Percentiles rank a stretch among this genome's conserved stretches.
Evolutionary conservation across 2,797 vertebrate species (phyloP).

Genomic region (Sciaenops ocellatus): DNA sequence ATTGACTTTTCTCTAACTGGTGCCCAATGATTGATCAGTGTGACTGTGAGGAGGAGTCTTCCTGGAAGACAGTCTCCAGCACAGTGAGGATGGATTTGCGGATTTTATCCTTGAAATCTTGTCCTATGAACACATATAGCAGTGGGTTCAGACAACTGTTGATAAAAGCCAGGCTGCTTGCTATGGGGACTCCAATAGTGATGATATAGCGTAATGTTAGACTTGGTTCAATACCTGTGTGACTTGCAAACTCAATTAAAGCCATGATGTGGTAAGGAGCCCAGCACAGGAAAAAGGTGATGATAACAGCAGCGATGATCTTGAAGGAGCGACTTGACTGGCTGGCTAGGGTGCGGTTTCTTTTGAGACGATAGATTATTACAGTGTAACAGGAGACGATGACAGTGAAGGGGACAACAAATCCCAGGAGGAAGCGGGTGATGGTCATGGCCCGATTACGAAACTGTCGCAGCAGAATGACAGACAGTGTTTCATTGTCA

Average conservation of each 20-base stretch:
- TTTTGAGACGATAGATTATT: constrained; percentile 83
- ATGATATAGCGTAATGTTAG: constrained; percentile 59
- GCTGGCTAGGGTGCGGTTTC: constrained; percentile 80
- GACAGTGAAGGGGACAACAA: constrained; percentile 87
- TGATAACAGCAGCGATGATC: constrained; percentile 89
- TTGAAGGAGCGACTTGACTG: constrained; percentile 86
- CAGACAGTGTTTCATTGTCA: constrained; percentile 60
- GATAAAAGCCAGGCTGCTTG: constrained; percentile 82
- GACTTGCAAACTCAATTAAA: constrained; percentile 84
- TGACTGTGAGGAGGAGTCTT: too few relatives aligned
- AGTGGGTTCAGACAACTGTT: constrained; percentile 88
- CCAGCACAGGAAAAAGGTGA: constrained; percentile 91
- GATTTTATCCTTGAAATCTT: constrained; percentile 51
- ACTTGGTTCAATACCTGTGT: constrained; percentile 56
- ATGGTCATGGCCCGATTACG: constrained; percentile 85
- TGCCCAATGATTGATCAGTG: too few relatives aligned
- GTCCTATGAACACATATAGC: constrained; percentile 87
- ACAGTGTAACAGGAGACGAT: constrained; percentile 88
- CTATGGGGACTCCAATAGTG: constrained; percentile 78
- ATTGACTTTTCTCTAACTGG: too few relatives aligned
- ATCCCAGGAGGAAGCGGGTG: constrained; percentile 86
- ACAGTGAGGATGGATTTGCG: constrained; percentile 83
- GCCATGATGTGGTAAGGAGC: constrained; percentile 89
- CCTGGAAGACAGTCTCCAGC: constrained; percentile 83
- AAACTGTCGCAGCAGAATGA: constrained; percentile 70